phyloP scores from a whole-genome alignment of 2,888 invertebrate species.

The Ypsolopha sequella region DNA sequence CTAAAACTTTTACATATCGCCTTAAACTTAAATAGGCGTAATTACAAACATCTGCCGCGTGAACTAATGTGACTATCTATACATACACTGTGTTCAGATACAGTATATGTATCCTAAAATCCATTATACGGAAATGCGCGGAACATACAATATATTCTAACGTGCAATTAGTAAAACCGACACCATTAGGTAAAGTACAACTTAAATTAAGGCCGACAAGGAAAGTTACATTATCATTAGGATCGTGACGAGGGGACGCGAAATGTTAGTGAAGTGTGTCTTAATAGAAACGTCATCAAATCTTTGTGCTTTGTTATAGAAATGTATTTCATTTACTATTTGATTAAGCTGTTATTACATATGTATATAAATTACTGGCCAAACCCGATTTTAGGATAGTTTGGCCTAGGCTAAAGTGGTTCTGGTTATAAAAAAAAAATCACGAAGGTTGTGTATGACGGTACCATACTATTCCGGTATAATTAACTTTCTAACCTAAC shows the following conservation, averaged over 20 bases:
- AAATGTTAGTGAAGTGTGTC: constrained; percentile 20
- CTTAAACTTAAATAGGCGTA: background rate
- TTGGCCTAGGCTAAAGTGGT: too few relatives aligned
- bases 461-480: too few relatives aligned
- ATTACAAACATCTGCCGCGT: constrained; percentile 2
- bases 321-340: too few relatives aligned
- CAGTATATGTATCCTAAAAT: constrained; percentile 26
- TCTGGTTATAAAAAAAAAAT: too few relatives aligned
- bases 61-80: background rate
- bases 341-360: too few relatives aligned
- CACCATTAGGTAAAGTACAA: constrained; percentile 62
- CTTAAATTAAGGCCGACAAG: constrained; percentile 66
- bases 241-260: constrained; percentile 39
- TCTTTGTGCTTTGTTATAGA: background rate
- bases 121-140: constrained; percentile 52
- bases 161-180: constrained; percentile 66
- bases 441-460: too few relatives aligned
- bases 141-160: constrained; percentile 50
- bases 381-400: too few relatives aligned
- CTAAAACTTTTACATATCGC: too few relatives aligned
- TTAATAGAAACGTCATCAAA: background rate
- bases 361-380: too few relatives aligned
- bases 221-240: constrained; percentile 68
- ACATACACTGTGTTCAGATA: background rate
- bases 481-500: too few relatives aligned